These are phyloP conservation scores for Trichechus manatus DNA, from an alignment of 2,113 vertebrate genomes.

Conservation along the genomic window DNA sequence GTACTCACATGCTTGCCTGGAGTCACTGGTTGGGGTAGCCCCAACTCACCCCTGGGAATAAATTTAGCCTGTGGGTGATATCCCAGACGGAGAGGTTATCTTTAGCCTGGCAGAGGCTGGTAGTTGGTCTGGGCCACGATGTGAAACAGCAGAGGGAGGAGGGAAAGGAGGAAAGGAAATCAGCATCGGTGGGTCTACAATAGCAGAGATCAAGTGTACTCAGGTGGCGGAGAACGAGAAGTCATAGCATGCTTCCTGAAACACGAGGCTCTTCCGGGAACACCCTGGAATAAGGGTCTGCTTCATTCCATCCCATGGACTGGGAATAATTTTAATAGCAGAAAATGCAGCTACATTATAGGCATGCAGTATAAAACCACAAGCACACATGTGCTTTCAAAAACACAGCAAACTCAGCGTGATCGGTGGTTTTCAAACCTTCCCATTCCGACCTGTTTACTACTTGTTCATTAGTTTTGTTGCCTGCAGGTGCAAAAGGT, in stretches of 20 bases:
- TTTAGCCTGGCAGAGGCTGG: conserved; percentile 71
- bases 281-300: conserved; percentile 68
- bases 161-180: neutral
- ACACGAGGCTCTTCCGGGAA: conserved; percentile 70
- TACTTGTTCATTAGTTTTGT: conserved; percentile 68
- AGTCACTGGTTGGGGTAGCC: conserved; percentile 50
- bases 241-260: conserved; percentile 60
- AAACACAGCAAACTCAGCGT: conserved; percentile 12
- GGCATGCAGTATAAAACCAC: conserved; percentile 66
- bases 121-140: conserved; percentile 45
- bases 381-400: conserved; percentile 53
- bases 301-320: conserved; percentile 62
- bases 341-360: conserved; percentile 58
- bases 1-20: neutral
- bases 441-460: conserved; percentile 64
- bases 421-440: neutral
- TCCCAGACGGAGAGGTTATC: conserved; percentile 71
- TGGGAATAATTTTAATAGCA: conserved; percentile 69
- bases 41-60: conserved; percentile 62
- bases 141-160: neutral
- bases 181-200: neutral
- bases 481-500: conserved; percentile 76
- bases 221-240: conserved; percentile 10
- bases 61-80: conserved; percentile 70
- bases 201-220: neutral